Evolutionary conservation across 2,797 vertebrate genomes (phyloP), one percentile per base, ranked within the genome.

Genomic region (Orientallactaga sibirica): DNA sequence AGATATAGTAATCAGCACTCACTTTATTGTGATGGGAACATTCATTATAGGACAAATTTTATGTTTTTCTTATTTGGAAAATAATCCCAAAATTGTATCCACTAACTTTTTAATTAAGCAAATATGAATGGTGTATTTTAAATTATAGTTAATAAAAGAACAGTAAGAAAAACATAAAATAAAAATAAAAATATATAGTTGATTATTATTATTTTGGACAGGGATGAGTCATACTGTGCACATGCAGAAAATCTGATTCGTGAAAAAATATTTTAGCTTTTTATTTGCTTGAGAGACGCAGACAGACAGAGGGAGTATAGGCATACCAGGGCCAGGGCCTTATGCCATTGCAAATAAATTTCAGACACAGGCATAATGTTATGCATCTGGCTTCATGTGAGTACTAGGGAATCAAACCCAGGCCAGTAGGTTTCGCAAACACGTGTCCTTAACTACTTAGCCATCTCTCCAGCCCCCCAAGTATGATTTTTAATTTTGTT

Each of bases 401-500:
- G 55, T 12, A 58, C 55, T 14, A 16, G 12, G 55, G 55, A 58
- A 12, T 58, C 12, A 16, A 58, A 58, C 55, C 11, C 12, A 58
- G 55, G 55, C 55, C 55, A 58, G 55, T 16, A 14, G 55, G 55
- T 12, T 58, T 58, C 16, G 16, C 55, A 58, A 58, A 12, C 55
- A 58, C 14, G 55, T 58, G 55, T 16, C 55, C 15, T 58, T 58
- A 16, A 58, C 55, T 58, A 12, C 55, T 58, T 4, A 58, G 11
- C 12, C 55, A 58, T 58, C 55, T 58, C 55, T 16, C 55, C 14
- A 58, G 55, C 55, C 14, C 55, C 55, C 41, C 88, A 74, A 84
- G n/a, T 70, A 14, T 90, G 8, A 70, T 88, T 62, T 82, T 71
- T 76, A 93, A 29, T 87, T 92, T 15, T 5, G 66, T 79, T 88